These are phyloP conservation scores for Macrobrachium rosenbergii DNA, from an alignment of 1,140 invertebrate species.

Conservation along the genomic window DNA sequence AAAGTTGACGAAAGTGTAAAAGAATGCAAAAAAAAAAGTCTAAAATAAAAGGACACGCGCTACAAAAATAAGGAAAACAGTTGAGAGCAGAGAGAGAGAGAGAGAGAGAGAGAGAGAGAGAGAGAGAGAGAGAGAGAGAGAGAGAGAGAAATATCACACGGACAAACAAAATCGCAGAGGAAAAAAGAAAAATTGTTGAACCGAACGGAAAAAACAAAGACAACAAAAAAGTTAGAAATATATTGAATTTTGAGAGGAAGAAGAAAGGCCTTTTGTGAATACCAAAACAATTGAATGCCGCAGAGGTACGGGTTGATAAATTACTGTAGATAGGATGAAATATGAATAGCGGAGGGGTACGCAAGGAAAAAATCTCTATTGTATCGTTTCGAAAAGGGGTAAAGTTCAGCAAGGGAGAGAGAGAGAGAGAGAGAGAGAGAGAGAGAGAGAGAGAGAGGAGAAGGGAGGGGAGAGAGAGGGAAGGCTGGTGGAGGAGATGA, in stretches of 20 bases:
- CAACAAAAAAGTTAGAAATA: neutral
- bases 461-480: neutral
- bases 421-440: constrained; percentile 24
- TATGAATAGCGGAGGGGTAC: too few relatives aligned
- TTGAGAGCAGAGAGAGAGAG: neutral
- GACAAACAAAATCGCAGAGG: too few relatives aligned
- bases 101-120: neutral
- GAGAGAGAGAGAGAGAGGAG: constrained; percentile 21
- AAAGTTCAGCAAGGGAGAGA: neutral
- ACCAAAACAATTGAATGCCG: too few relatives aligned
- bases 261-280: too few relatives aligned
- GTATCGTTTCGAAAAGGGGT: too few relatives aligned
- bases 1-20: neutral
- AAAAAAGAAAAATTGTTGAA: neutral
- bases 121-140: neutral
- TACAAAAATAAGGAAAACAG: neutral
- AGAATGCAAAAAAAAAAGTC: too few relatives aligned
- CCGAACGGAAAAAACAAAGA: neutral
- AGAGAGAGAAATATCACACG: neutral
- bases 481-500: neutral
- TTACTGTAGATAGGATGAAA: too few relatives aligned
- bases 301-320: too few relatives aligned
- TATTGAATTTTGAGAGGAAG: too few relatives aligned
- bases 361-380: too few relatives aligned
- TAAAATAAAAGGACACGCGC: too few relatives aligned